A percentile compares a stretch with the other conserved stretches of the same genome.
phyloP scores from a whole-genome alignment of 2,797 vertebrate species.

The Ibycter americanus region DNA sequence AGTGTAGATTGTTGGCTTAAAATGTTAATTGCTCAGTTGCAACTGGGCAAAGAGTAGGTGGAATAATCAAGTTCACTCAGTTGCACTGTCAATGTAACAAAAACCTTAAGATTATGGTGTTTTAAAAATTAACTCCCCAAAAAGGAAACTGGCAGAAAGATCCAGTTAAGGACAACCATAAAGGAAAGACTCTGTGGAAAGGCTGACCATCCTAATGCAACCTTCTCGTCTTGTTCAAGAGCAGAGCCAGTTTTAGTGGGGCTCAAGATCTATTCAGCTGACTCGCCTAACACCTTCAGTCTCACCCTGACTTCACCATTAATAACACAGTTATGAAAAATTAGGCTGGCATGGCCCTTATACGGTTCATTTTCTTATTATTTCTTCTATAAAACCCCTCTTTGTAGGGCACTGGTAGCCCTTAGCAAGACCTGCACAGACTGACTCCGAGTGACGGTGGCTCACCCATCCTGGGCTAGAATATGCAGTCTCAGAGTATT shows the following conservation, averaged over 20 bases:
- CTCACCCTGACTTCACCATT: background rate
- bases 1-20: conserved; percentile 28
- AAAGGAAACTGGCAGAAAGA: background rate
- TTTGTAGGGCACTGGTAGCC: accelerated
- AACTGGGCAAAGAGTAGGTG: background rate
- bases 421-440: background rate
- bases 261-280: background rate
- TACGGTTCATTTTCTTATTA: background rate
- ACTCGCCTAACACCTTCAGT: background rate
- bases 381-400: background rate
- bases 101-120: background rate
- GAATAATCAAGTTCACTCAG: background rate
- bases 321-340: background rate
- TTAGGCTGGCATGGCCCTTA: background rate
- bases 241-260: background rate
- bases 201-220: background rate
- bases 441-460: background rate
- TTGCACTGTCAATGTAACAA: background rate
- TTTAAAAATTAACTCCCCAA: conserved; percentile 12
- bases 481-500: background rate
- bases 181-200: background rate
- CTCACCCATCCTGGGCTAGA: background rate
- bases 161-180: background rate
- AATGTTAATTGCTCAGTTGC: background rate
- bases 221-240: background rate